Evolutionary conservation across 30 jellyfish, hydroid and myxozoan genomes (phyloP).

Genomic region (Rhopilema esculentum): DNA sequence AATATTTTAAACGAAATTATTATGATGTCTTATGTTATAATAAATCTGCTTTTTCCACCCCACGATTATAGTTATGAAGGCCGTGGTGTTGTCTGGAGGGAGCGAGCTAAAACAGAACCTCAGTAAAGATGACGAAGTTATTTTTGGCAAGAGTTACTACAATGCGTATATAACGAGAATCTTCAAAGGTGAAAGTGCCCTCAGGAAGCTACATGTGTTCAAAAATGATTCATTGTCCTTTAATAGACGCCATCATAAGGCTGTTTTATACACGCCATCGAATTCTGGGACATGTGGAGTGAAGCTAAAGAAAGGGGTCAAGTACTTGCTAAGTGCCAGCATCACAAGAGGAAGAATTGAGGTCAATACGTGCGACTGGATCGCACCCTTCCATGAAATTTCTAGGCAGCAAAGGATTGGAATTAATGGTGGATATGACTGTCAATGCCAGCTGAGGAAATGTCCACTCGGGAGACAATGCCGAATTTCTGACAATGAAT

Average conservation of each 20-base stretch:
- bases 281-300: slow-evolving; percentile 75
- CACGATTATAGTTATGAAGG: slow-evolving; percentile 50
- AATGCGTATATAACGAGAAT: slow-evolving; percentile 57
- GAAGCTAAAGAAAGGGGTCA: slow-evolving; percentile 55
- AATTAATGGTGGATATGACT: slow-evolving; percentile 78
- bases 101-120: slow-evolving; percentile 33
- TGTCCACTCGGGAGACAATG: slow-evolving; percentile 65
- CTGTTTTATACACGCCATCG: slow-evolving; percentile 31
- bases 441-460: slow-evolving; percentile 68
- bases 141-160: slow-evolving; percentile 48
- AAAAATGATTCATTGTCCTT: slow-evolving; percentile 34
- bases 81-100: slow-evolving; percentile 53
- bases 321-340: slow-evolving; percentile 69
- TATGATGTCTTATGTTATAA: too few species aligned
- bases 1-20: too few species aligned
- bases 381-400: slow-evolving; percentile 38
- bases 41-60: too few species aligned
- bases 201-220: slow-evolving; percentile 13
- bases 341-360: slow-evolving; percentile 21
- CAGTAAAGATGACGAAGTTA: slow-evolving; percentile 20
- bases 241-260: slow-evolving; percentile 66
- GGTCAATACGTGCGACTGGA: slow-evolving; percentile 69
- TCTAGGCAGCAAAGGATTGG: slow-evolving; percentile 74
- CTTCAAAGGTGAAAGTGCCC: slow-evolving; percentile 45
- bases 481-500: background rate